Base-by-base conservation (phyloP, 2,797 vertebrate genomes). In the Megaceryle alcyon region DNA sequence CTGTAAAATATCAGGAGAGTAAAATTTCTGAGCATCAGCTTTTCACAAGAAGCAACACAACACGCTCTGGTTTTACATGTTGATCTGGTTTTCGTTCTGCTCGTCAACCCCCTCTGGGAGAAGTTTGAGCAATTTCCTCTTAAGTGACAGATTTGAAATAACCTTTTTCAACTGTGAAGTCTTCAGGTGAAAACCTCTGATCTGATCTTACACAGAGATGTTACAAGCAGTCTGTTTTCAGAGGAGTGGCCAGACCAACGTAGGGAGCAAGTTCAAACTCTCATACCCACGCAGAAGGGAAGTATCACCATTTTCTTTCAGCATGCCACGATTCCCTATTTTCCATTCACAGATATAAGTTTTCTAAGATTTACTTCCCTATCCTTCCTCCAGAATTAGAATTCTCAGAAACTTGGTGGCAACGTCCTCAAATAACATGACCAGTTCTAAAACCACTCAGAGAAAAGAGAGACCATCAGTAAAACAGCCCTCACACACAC, bases 131-230 rank as follows among this genome's bases (percentile, higher is more conserved):
- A 48, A 11, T 43, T 68, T 39, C 49, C 18, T 51, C 12, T 66
- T n/a, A 7, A 65, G 46, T 0, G 1, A 48, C 15, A 39, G 1
- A 25, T 46, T 63, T 56, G 64, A 86, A 59, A 66, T 23, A 8
- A 82, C 61, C 6, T 73, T 57, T 37, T 33, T 10, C 12, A 70
- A 41, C 1, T 21, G 41, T 2, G 15, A 80, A 35, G 29, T 19
- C 12, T 37, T 20, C 28, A 10, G 21, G 3, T 87, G 76, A 35
- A 61, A 85, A 77, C 3, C 9, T 9, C 2, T 14, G 22, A 6
- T 9, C 2, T 14, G 22, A 6, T 22, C 5, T 53, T 19, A 7
- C 2, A 26, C 0, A 75, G 26, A 29, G 14, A 23, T 22, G 10
- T n/a, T 31, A 46, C 18, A 70, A 39, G 18, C 2, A 6, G 2